Conservation (phyloP, 2,113 vertebrate species). For the Elgaria multicarinata region DNA sequence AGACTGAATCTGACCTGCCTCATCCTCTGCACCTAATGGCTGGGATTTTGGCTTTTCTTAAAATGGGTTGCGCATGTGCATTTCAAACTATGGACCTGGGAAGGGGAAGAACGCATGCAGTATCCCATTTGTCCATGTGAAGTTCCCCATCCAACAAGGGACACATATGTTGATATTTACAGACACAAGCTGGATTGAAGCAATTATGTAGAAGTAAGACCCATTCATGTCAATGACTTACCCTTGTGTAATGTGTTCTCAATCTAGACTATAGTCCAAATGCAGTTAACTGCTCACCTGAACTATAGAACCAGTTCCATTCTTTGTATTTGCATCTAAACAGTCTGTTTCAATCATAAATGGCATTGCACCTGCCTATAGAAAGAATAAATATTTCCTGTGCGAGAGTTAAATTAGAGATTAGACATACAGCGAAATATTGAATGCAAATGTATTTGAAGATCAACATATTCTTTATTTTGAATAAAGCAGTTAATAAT, state of each 20-base stretch:
- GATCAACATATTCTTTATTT: neutral
- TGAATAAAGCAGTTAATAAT: constrained; percentile 21
- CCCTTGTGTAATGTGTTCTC: neutral
- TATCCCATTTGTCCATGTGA: neutral
- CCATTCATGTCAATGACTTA: neutral
- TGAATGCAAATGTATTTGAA: neutral
- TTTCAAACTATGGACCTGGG: neutral
- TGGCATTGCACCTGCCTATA: neutral
- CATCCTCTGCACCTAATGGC: neutral
- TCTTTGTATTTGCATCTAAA: neutral
- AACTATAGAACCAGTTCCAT: neutral
- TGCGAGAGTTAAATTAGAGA: neutral
- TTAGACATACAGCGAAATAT: neutral
- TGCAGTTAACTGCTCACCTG: neutral
- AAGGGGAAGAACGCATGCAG: neutral
- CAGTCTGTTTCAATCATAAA: neutral
- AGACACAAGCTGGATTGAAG: neutral
- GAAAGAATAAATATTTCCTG: neutral
- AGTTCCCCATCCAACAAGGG: neutral
- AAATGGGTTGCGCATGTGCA: neutral
- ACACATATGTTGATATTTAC: neutral
- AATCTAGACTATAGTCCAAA: neutral
- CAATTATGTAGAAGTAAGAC: neutral
- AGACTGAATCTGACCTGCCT: neutral
- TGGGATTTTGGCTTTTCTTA: neutral